Evolutionary conservation across 2,797 vertebrate genomes (phyloP).

Genomic region (Dendrocincla fuliginosa): DNA sequence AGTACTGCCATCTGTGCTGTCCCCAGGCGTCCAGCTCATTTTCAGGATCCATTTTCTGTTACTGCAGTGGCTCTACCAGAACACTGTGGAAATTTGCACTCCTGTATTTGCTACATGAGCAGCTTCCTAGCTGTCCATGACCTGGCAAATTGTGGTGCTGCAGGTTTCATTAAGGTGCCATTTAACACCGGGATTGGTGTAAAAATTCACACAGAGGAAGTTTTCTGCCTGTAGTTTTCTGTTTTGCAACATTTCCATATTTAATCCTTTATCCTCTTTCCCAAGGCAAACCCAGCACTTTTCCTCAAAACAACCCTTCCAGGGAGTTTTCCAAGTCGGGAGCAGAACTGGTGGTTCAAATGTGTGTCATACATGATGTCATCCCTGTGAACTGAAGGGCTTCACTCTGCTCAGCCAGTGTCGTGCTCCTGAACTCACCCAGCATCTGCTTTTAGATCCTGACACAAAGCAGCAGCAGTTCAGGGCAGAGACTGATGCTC

Average conservation of each 20-base stretch:
- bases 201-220: neutral
- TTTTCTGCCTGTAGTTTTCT: neutral
- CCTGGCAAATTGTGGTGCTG: neutral
- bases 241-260: neutral
- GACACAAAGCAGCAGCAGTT: neutral
- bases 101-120: neutral
- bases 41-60: neutral
- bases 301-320: neutral
- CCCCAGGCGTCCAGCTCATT: neutral
- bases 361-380: rapidly evolving
- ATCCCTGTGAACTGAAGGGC: neutral
- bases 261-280: neutral
- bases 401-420: neutral
- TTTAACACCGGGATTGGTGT: neutral
- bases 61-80: neutral
- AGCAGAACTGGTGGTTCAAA: neutral
- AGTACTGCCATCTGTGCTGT: neutral
- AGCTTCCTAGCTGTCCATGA: neutral
- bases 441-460: neutral
- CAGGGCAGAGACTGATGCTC: neutral
- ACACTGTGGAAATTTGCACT: neutral
- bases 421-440: neutral
- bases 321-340: neutral
- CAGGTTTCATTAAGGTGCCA: neutral
- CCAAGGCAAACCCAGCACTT: neutral